Evolutionary conservation across 2,888 invertebrate genomes (phyloP).

Genomic region (Allolobophora icterica): DNA sequence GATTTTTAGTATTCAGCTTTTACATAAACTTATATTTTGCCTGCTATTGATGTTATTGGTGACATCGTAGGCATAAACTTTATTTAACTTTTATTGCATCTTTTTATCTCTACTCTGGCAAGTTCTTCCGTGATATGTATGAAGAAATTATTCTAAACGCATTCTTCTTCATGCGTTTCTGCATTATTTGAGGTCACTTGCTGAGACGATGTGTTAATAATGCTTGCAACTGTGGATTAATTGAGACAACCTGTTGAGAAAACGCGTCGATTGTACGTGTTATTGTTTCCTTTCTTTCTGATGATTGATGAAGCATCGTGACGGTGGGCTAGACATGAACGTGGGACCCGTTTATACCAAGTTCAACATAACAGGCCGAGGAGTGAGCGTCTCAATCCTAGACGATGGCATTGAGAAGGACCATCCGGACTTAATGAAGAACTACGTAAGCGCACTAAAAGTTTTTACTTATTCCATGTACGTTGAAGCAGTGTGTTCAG

Average conservation of each 20-base stretch:
- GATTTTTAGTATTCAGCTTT: neutral
- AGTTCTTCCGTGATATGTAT: neutral
- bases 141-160: neutral
- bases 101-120: neutral
- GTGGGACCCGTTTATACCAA: slow-evolving; percentile 93
- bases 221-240: neutral
- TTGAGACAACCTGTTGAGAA: neutral
- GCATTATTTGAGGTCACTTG: neutral
- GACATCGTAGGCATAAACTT: neutral
- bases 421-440: slow-evolving; percentile 88
- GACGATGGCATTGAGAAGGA: slow-evolving; percentile 95
- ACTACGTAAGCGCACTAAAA: slow-evolving; percentile 79
- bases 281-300: neutral
- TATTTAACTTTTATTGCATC: neutral
- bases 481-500: neutral
- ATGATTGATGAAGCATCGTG: slow-evolving; percentile 69
- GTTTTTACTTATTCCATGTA: no score
- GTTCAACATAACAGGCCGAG: slow-evolving; percentile 89
- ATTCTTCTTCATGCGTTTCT: neutral
- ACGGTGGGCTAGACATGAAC: slow-evolving; percentile 83
- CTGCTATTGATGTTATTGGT: no score
- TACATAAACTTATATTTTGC: no score
- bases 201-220: neutral
- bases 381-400: slow-evolving; percentile 93
- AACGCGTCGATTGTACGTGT: neutral